A percentile compares a stretch with the other conserved stretches of the same genome.
phyloP scores from a whole-genome alignment of 2,797 vertebrate genomes.

The Ceyx erithaca region DNA sequence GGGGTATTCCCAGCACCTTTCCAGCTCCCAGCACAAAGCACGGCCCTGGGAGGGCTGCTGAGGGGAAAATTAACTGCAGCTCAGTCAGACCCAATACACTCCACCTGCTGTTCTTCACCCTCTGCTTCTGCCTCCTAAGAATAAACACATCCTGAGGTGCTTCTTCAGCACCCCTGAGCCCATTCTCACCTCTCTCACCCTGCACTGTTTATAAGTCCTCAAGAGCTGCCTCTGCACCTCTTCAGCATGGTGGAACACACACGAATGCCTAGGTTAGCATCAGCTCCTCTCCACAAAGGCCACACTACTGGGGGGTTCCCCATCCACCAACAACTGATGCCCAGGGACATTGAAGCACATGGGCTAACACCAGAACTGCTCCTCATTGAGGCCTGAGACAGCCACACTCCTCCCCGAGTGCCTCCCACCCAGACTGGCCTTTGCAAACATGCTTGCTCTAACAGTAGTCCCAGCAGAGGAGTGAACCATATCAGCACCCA shows the following conservation, averaged over 20 bases:
- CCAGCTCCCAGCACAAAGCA: too few species aligned
- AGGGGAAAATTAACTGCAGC: too few species aligned
- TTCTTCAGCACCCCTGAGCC: not conserved
- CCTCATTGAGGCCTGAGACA: not conserved
- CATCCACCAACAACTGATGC: not conserved
- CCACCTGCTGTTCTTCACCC: not conserved
- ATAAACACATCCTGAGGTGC: not conserved
- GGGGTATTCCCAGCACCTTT: too few species aligned
- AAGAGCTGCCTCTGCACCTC: not conserved
- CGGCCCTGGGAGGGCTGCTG: too few species aligned
- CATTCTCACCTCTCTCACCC: not conserved
- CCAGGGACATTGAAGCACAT: not conserved
- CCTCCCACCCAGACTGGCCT: not conserved
- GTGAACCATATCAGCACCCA: not conserved
- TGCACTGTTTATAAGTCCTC: not conserved
- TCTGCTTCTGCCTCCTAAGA: not conserved
- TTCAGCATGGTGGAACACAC: not conserved
- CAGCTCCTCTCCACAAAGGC: not conserved
- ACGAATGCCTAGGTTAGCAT: rapidly evolving
- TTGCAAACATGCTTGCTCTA: not conserved
- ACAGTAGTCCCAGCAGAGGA: not conserved
- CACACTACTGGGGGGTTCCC: not conserved
- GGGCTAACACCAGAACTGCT: not conserved
- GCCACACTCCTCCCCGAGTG: too few species aligned
- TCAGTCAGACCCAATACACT: too few species aligned